Evolutionary conservation across 2,888 invertebrate genomes (phyloP).

Genomic region (Nemurella pictetii): DNA sequence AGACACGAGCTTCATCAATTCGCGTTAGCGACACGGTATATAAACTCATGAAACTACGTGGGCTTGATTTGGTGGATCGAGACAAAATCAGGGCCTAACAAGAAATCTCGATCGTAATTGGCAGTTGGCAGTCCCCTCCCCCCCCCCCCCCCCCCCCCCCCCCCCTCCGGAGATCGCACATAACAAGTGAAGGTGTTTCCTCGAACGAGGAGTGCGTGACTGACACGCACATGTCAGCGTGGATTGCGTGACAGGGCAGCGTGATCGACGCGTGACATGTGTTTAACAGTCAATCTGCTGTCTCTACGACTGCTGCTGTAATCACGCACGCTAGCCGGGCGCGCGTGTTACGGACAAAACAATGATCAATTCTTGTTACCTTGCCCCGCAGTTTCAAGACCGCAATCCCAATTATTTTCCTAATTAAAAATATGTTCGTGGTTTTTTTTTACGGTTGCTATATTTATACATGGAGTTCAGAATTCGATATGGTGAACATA

Average conservation of each 20-base stretch:
- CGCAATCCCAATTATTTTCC: neutral
- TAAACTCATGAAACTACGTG: too few species aligned
- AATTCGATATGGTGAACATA: too few species aligned
- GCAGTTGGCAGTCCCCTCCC: neutral
- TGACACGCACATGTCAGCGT: neutral
- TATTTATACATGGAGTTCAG: too few species aligned
- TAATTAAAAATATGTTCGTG: neutral
- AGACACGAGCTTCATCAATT: too few species aligned
- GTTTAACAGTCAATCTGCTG: slow-evolving; percentile 13
- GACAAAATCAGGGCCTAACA: neutral
- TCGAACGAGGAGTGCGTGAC: neutral
- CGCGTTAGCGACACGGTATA: too few species aligned
- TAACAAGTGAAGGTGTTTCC: neutral
- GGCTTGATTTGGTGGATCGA: neutral
- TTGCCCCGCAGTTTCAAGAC: neutral
- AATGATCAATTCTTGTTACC: neutral
- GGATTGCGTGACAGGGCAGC: neutral
- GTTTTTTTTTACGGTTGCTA: neutral
- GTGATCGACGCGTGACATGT: neutral
- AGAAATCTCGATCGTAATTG: neutral
- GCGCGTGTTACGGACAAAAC: neutral
- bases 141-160: neutral
- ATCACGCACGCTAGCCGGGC: neutral
- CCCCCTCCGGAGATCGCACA: neutral
- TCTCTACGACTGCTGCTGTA: neutral